Conservation (phyloP, 2,888 invertebrate genomes). For the Vesta saturnalis region DNA sequence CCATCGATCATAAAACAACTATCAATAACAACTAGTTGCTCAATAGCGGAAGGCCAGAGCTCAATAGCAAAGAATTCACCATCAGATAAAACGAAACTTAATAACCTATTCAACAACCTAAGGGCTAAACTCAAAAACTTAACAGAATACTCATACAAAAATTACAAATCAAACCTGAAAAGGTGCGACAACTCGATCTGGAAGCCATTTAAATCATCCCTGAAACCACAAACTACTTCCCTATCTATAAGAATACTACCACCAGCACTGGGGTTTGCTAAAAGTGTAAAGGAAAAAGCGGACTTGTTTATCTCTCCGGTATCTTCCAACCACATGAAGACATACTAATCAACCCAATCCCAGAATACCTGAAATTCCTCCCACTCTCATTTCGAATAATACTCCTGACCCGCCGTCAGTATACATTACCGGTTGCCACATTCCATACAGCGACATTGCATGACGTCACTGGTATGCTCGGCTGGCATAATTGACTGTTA, state of each 20-base stretch:
- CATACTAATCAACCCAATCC: too few species aligned
- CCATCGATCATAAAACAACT: not conserved
- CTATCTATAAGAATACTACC: not conserved
- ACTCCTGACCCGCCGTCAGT: too few species aligned
- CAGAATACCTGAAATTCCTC: not conserved
- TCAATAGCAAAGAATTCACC: conserved; percentile 13
- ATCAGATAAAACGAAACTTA: not conserved
- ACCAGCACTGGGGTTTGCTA: not conserved
- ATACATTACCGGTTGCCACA: too few species aligned
- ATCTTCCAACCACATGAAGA: not conserved
- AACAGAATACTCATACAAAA: too few species aligned
- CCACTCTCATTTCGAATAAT: not conserved
- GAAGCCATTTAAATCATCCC: not conserved
- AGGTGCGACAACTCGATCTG: not conserved
- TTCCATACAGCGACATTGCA: too few species aligned
- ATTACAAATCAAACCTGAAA: not conserved
- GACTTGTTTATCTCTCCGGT: not conserved
- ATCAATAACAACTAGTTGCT: conserved; percentile 13
- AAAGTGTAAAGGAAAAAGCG: not conserved
- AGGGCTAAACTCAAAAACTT: too few species aligned
- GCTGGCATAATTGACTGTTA: too few species aligned
- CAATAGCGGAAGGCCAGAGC: conserved; percentile 15
- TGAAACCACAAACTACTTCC: not conserved
- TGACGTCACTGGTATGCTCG: too few species aligned
- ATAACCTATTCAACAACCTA: not conserved